A percentile compares a stretch with the other conserved stretches of the same genome.
Evolutionary conservation across 1,140 invertebrate species (phyloP).

Genomic region (Drosophila grimshawi): DNA sequence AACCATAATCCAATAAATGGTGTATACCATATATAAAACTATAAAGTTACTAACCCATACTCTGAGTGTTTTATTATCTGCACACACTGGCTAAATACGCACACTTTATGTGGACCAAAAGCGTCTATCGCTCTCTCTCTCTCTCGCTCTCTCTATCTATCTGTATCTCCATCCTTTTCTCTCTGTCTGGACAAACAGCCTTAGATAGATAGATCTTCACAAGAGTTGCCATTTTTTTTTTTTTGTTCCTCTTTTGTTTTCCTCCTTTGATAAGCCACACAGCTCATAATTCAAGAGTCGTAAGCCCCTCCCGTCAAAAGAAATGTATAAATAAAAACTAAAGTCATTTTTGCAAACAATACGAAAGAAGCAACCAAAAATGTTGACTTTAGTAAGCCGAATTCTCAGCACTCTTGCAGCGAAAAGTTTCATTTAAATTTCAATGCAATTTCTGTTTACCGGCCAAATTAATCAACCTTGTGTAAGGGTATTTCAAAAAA

Average conservation of each 20-base stretch:
- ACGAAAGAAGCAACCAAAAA: neutral
- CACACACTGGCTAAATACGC: conserved; percentile 51
- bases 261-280: conserved; percentile 55
- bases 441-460: too few relatives aligned
- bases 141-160: too few relatives aligned
- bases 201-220: conserved; percentile 27
- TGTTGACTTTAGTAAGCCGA: neutral
- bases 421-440: neutral
- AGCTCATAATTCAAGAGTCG: conserved; percentile 34
- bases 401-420: neutral
- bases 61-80: conserved; percentile 75
- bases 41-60: conserved; percentile 60
- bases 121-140: neutral
- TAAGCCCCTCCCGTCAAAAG: conserved; percentile 4
- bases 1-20: conserved; percentile 81
- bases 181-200: conserved; percentile 32
- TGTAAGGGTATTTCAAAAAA: neutral
- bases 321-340: neutral
- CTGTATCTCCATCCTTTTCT: neutral
- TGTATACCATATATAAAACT: conserved; percentile 72
- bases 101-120: conserved; percentile 56
- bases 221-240: neutral
- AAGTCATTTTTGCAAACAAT: conserved; percentile 40
- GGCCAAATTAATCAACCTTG: neutral
- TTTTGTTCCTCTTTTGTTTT: neutral